Base-by-base conservation (phyloP, 2,888 invertebrate genomes). In the Agrochola circellaris region DNA sequence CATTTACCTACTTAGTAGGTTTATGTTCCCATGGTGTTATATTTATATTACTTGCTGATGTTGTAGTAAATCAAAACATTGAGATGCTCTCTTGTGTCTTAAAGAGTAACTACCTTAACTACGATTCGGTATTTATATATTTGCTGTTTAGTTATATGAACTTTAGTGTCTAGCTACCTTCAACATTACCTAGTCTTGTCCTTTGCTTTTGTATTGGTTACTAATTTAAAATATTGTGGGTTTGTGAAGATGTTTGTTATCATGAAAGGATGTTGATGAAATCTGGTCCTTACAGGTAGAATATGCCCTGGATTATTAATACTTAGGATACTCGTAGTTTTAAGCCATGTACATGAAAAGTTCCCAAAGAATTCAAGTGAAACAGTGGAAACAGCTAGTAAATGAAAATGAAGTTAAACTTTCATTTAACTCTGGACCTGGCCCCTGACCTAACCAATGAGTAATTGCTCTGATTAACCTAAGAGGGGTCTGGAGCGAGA, bases 401-500 rank as follows among this genome's bases (percentile, higher is more conserved):
- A 34, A 34, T 58, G 23, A 67, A 34, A 58, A 67, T 67, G 34
- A 9, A 61, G 23, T 42, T 30, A 38, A 61, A 20, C 56, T 78
- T 65, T 58, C 7, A 60, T 66, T 54, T 11, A 20, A 58, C 26
- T 67, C 48, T 76, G n/a, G 17, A 62, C n/a, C 17, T 9, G 61
- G 26, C 20, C 45, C 30, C 34, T 69, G 79, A 83, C 78, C 83
- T 54, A 54, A 20, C 15, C 15, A 70, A 62, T 48, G 56, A 45
- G 13, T 58, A 79, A 77, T 83, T 84, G 67, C 65, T 83, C 34
- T 79, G 72, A 79, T 83, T 81, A 66, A 81, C 23, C 60, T 48
- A 79, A 34, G 54, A 56, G 75, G 30, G 48, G 51, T 38, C 83
- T 62, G 62, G 34, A 30, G 8, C 51, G 9, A 13, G 72, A 62